Conservation (phyloP, 2,888 invertebrate species). For the Tetragonula carbonaria region DNA sequence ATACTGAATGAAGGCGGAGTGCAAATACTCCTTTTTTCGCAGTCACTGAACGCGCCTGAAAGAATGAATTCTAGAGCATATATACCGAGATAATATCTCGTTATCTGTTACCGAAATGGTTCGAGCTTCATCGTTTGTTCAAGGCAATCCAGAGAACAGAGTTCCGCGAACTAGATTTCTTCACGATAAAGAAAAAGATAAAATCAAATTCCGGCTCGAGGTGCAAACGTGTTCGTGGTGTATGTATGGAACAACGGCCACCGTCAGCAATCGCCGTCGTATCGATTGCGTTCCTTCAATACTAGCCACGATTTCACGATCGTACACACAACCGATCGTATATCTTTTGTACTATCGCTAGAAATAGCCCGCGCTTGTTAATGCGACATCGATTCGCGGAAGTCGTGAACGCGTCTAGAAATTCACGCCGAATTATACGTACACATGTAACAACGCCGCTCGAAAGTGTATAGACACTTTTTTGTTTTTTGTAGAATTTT, state of each 20-base stretch:
- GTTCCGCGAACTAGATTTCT: conserved; percentile 35
- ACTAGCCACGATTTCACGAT: conserved; percentile 2
- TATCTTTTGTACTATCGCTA: conserved; percentile 22
- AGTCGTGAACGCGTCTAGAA: conserved; percentile 39
- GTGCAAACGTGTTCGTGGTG: conserved; percentile 22
- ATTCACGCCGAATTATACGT: conserved; percentile 47
- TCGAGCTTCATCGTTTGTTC: neutral
- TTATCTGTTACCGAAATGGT: conserved; percentile 1
- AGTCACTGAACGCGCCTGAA: no score
- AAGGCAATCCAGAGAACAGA: conserved; percentile 23
- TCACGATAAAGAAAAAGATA: conserved; percentile 19
- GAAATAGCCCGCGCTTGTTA: conserved; percentile 47
- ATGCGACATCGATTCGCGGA: conserved; percentile 54
- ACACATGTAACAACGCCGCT: no score
- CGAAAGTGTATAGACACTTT: no score
- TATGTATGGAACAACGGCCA: conserved; percentile 6
- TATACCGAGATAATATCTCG: no score
- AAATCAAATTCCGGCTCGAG: conserved; percentile 18
- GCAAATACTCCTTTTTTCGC: no score
- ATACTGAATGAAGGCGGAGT: no score
- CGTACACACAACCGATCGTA: conserved; percentile 7
- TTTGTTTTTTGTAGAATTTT: no score
- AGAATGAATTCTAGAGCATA: no score
- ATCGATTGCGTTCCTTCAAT: conserved; percentile 2
- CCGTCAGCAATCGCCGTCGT: neutral